phyloP scores from a whole-genome alignment of 2,888 invertebrate species.

The Agrochola litura region DNA sequence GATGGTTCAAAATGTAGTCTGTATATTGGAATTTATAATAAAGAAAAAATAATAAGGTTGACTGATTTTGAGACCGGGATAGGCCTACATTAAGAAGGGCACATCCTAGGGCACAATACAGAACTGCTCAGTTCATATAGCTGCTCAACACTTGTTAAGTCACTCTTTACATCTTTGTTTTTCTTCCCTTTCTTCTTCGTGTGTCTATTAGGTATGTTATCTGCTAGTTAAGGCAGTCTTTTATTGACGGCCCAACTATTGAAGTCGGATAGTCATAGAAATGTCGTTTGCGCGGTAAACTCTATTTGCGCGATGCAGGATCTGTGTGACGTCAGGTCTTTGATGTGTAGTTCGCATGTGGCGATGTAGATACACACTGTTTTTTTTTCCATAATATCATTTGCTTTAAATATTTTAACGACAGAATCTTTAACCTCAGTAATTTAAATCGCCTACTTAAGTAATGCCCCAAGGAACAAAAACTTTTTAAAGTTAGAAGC shows the following conservation, averaged over 20 bases:
- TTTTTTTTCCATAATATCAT: neutral
- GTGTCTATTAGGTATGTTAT: neutral
- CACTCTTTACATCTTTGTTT: neutral
- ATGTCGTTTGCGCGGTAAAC: no score
- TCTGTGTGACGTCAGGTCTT: no score
- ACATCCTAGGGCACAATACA: neutral
- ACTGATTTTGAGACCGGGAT: neutral
- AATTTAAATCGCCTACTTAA: neutral
- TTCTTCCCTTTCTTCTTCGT: neutral
- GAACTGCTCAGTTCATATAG: neutral
- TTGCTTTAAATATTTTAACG: neutral
- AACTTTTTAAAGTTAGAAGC: slow-evolving; percentile 27
- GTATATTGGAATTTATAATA: slow-evolving; percentile 13
- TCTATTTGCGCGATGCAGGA: no score
- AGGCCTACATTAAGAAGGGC: no score
- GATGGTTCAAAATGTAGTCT: slow-evolving; percentile 6
- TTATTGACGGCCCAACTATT: no score
- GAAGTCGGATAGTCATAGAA: no score
- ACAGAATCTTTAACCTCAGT: neutral
- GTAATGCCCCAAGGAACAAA: slow-evolving; percentile 30
- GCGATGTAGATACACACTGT: no score
- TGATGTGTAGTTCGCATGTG: no score
- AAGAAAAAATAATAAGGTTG: neutral
- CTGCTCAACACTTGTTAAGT: neutral
- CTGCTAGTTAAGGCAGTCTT: neutral